Evolutionary conservation across 2,888 invertebrate species (phyloP).

Genomic region (Tiliacea aurago): DNA sequence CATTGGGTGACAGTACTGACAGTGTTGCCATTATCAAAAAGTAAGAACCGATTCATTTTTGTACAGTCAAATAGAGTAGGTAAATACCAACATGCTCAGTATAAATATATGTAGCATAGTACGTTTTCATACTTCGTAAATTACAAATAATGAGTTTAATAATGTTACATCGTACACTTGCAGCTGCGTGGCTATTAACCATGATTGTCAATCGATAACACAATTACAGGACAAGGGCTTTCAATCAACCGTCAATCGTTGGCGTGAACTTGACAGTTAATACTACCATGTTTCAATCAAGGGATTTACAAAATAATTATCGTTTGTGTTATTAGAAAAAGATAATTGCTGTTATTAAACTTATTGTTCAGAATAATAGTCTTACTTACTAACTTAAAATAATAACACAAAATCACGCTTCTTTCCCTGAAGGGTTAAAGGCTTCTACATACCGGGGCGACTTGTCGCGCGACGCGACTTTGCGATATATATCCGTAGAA

Average conservation of each 20-base stretch:
- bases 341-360: neutral
- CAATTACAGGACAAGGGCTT: slow-evolving; percentile 29
- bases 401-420: too few species aligned
- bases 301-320: neutral
- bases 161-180: neutral
- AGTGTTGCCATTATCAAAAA: too few species aligned
- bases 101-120: neutral
- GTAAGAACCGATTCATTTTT: too few species aligned
- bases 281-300: slow-evolving; percentile 21
- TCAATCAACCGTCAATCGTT: slow-evolving; percentile 24
- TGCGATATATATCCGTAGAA: too few species aligned
- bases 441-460: too few species aligned
- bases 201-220: slow-evolving; percentile 14
- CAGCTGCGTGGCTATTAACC: slow-evolving; percentile 16
- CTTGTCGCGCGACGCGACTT: too few species aligned
- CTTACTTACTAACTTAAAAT: too few species aligned
- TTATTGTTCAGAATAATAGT: too few species aligned
- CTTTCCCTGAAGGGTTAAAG: too few species aligned
- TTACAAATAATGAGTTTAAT: neutral
- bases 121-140: neutral
- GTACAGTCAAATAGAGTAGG: too few species aligned
- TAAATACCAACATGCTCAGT: too few species aligned
- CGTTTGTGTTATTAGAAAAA: neutral
- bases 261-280: slow-evolving; percentile 12
- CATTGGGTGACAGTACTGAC: too few species aligned